Base-by-base conservation (phyloP, 2,113 vertebrate species). In the Ifrita kowaldi region DNA sequence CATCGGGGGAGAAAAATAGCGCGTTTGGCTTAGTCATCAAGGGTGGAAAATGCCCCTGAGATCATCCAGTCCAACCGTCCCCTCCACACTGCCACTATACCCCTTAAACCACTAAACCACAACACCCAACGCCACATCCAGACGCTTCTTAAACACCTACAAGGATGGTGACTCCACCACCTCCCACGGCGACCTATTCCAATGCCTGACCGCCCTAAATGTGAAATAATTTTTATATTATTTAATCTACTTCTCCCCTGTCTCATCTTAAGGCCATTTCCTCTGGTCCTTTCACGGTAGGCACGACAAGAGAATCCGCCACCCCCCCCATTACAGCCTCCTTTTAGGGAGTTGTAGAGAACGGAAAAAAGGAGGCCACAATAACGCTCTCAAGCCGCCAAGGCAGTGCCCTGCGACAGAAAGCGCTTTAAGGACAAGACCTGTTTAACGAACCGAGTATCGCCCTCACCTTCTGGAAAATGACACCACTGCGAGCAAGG, bases 1-100 rank as follows among this genome's bases (percentile, higher is more conserved):
- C 20, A 24, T 0, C 7, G 1, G 4, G 5, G 2, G 1, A 2
- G 1, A 3, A 6, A 9, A 20, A 4, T 35, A 18, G 2, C 4
- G 21, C 16, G 0, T 8, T 26, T 3, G 33, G 8, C 41, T 49
- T 3, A 1, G 26, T 22, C 53, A 12, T 4, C 46, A 3, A 3
- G n/a, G 39, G 30, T 10, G n/a, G 30, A 13, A 62, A 78, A 53
- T 0, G 13, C 39, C 55, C 68, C 63, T 23, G 24, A 35, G 62
- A 55, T 21, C n/a, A 26, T 6, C 46, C 47, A 21, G 24, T 1
- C 42, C 76, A 49, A 55, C 35, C 49, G 30, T 19, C 11, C 23
- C 56, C 41, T n/a, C 55, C 33, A 5, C 33, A 10, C 9, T 6
- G 37, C 14, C 75, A 8, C 59, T 3, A 23, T 5, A 22, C 5